Evolutionary conservation across 2,113 vertebrate species (phyloP).

Genomic region (Coptodon bakossiorum): DNA sequence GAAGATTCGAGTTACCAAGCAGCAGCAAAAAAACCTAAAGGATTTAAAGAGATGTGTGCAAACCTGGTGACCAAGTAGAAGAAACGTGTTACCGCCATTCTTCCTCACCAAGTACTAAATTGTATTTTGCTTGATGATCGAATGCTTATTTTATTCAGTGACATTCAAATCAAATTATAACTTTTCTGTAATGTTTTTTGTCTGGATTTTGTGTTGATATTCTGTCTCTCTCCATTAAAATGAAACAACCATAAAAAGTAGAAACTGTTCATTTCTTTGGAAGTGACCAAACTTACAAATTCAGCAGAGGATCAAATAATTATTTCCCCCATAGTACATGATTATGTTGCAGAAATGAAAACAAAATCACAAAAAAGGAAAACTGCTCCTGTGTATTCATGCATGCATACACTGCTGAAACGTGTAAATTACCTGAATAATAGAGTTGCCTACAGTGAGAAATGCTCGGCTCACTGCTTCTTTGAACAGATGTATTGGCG

Average conservation of each 20-base stretch:
- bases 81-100: rapidly evolving
- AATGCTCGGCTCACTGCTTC: conserved; percentile 53
- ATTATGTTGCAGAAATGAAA: rapidly evolving
- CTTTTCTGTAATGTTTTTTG: background rate
- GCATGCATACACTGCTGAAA: background rate
- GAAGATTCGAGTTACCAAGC: background rate
- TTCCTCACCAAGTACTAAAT: rapidly evolving
- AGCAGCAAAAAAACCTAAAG: background rate
- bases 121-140: rapidly evolving
- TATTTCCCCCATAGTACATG: background rate
- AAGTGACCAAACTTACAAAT: background rate
- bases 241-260: background rate
- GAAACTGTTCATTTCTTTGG: background rate
- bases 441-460: conserved; percentile 25
- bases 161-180: background rate
- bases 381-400: background rate
- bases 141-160: background rate
- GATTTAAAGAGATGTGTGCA: background rate
- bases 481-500: conserved; percentile 58
- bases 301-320: background rate
- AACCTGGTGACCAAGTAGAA: background rate
- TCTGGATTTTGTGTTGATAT: background rate
- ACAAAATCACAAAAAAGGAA: background rate
- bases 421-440: conserved; percentile 61
- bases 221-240: background rate